Conservation (phyloP, 2,888 invertebrate species). For the Acrobasis repandana region DNA sequence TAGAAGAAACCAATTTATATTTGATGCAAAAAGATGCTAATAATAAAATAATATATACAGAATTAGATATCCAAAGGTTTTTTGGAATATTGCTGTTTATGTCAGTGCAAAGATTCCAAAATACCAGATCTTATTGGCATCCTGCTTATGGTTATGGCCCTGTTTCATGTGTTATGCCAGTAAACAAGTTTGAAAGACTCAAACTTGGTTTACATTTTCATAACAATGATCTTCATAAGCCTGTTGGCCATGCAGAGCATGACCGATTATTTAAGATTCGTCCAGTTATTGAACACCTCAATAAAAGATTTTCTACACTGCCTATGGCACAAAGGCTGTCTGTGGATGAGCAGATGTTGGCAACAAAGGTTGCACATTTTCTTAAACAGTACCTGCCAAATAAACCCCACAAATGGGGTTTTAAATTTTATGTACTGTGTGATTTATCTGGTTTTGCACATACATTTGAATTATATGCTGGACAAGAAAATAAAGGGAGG, state of each 20-base stretch:
- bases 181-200: slow-evolving; percentile 42
- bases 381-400: too few species aligned
- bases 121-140: slow-evolving; percentile 38
- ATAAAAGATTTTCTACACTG: slow-evolving; percentile 27
- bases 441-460: background rate
- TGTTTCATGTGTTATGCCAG: slow-evolving; percentile 37
- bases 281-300: slow-evolving; percentile 30
- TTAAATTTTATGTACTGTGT: background rate
- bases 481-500: background rate
- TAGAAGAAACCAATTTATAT: slow-evolving; percentile 30
- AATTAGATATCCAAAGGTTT: slow-evolving; percentile 30
- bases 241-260: slow-evolving; percentile 38
- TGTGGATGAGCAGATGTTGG: slow-evolving; percentile 23
- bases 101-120: slow-evolving; percentile 37
- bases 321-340: slow-evolving; percentile 33
- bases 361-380: background rate
- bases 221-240: slow-evolving; percentile 39
- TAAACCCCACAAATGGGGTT: slow-evolving; percentile 6
- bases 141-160: slow-evolving; percentile 34
- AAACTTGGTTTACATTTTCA: slow-evolving; percentile 39
- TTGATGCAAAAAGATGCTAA: slow-evolving; percentile 30
- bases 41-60: slow-evolving; percentile 27
- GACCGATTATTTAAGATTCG: slow-evolving; percentile 36
- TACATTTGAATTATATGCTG: background rate
- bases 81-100: slow-evolving; percentile 38